A percentile compares a stretch with the other conserved stretches of the same genome.
phyloP scores from a whole-genome alignment of 2,888 invertebrate species.

The Hirtodrosophila confusa region DNA sequence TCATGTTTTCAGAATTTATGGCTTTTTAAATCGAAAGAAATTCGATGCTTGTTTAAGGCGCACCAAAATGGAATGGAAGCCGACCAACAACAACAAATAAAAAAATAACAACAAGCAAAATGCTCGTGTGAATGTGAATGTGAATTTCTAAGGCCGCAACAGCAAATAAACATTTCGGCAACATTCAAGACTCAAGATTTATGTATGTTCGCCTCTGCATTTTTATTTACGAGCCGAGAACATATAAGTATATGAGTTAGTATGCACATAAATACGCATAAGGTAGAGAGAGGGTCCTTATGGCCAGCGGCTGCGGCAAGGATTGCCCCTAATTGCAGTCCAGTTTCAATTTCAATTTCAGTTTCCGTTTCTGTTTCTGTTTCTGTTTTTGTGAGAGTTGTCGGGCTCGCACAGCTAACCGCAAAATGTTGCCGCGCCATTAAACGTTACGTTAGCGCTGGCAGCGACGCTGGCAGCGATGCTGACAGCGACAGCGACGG shows the following conservation, averaged over 20 bases:
- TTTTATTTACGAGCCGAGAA: conserved; percentile 41
- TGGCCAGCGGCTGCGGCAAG: conserved; percentile 7
- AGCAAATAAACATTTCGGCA: conserved; percentile 11
- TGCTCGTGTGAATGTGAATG: conserved; percentile 22
- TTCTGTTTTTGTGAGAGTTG: conserved; percentile 11
- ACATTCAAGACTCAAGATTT: conserved; percentile 52
- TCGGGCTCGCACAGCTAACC: conserved; percentile 19
- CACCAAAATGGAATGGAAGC: conserved; percentile 34
- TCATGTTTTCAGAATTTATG: conserved; percentile 58
- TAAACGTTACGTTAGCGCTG: conserved; percentile 40
- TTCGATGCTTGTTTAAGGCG: conserved; percentile 67
- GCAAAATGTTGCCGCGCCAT: conserved; percentile 59
- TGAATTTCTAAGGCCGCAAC: background rate
- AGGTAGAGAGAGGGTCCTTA: conserved; percentile 14
- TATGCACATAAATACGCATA: conserved; percentile 17
- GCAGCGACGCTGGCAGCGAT: background rate
- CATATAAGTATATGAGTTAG: conserved; percentile 5
- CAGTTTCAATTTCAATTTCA: conserved; percentile 10
- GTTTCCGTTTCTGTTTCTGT: conserved; percentile 3
- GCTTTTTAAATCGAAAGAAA: conserved; percentile 74
- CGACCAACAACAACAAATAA: conserved; percentile 1
- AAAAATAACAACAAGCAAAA: conserved; percentile 6
- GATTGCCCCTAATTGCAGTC: conserved; percentile 45
- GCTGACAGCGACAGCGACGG: background rate
- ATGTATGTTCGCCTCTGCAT: conserved; percentile 63